phyloP scores from a whole-genome alignment of 2,113 vertebrate genomes.

The Podarcis raffonei region DNA sequence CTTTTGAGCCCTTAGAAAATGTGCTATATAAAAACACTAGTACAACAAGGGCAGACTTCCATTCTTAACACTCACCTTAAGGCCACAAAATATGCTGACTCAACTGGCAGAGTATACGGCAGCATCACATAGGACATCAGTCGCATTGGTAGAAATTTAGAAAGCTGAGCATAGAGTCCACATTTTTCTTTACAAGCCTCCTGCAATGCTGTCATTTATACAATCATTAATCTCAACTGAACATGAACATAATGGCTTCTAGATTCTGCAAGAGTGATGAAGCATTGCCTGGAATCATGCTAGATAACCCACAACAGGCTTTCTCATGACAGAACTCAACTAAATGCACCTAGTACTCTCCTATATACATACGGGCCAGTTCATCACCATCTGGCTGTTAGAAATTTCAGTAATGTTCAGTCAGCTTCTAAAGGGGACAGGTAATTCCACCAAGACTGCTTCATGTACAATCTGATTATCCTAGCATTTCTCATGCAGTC shows the following conservation, averaged over 20 bases:
- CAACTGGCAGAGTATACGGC: slow-evolving; percentile 88
- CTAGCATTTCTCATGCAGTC: neutral
- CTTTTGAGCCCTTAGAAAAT: neutral
- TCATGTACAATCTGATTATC: neutral
- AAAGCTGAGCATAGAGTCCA: slow-evolving; percentile 78
- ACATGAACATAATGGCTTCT: neutral
- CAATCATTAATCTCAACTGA: neutral
- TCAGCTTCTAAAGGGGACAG: neutral
- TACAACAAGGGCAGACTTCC: neutral
- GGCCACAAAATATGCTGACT: slow-evolving; percentile 78
- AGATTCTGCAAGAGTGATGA: neutral
- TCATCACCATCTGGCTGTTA: no score
- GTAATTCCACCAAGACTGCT: neutral
- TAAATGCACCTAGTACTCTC: no score
- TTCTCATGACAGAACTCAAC: neutral
- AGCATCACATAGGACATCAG: slow-evolving; percentile 86
- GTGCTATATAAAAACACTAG: neutral
- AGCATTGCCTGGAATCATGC: neutral
- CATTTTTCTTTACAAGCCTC: slow-evolving; percentile 77
- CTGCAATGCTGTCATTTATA: slow-evolving; percentile 77
- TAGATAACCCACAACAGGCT: neutral
- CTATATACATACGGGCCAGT: neutral
- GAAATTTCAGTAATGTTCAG: neutral
- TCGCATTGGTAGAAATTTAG: slow-evolving; percentile 78
- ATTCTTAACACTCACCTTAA: slow-evolving; percentile 76